Percentiles rank a stretch among this genome's conserved stretches.
These are phyloP conservation scores for Oscheius sp. DNA, from an alignment of 2,888 invertebrate genomes.

Conservation along the genomic window DNA sequence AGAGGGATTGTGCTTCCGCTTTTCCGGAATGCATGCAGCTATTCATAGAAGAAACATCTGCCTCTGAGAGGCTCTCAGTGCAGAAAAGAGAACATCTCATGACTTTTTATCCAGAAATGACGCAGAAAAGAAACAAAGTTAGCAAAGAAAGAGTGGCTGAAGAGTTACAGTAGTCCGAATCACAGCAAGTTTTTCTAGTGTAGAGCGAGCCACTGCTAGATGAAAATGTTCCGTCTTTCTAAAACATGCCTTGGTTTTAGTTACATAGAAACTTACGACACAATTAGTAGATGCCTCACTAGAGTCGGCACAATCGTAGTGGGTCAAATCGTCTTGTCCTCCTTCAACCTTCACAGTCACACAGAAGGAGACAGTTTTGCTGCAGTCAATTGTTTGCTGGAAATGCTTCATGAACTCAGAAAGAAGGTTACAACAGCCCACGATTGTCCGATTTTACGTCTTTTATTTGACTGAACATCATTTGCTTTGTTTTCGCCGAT, in stretches of 20 bases:
- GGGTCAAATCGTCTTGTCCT: constrained; percentile 1
- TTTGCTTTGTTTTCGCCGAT: too few species aligned
- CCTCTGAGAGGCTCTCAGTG: not conserved
- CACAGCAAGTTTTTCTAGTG: not conserved
- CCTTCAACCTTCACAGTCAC: constrained; percentile 12
- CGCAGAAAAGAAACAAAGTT: too few species aligned
- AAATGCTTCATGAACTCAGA: too few species aligned
- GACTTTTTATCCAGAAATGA: too few species aligned
- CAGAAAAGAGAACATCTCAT: too few species aligned
- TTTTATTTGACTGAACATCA: too few species aligned
- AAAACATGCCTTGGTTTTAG: not conserved
- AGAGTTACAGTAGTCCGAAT: not conserved
- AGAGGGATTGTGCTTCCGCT: not conserved
- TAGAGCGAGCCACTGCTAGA: not conserved
- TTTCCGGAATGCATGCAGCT: constrained; percentile 25
- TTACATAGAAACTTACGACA: not conserved
- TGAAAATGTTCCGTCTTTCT: not conserved
- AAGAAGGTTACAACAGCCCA: too few species aligned
- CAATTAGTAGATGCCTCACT: not conserved
- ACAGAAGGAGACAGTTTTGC: not conserved
- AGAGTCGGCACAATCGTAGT: constrained; percentile 4
- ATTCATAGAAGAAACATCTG: constrained; percentile 20
- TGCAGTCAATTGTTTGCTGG: too few species aligned
- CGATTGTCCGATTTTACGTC: too few species aligned
- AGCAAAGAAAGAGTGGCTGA: too few species aligned